phyloP scores from a whole-genome alignment of 2,888 invertebrate species.

The Sphecodes monilicornis region DNA sequence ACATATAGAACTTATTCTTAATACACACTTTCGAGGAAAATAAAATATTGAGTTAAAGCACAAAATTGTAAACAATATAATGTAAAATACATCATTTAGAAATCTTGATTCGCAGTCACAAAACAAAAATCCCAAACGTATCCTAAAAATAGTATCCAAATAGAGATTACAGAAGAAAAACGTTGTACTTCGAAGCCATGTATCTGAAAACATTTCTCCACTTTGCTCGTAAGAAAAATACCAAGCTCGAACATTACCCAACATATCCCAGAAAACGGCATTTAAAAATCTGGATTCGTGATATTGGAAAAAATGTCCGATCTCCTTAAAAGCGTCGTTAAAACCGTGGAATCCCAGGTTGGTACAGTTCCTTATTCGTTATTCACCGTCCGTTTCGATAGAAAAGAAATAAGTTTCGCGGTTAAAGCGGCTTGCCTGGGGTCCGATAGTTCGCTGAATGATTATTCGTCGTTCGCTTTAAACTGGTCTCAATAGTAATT shows the following conservation, averaged over 20 bases:
- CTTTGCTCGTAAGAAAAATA: not conserved
- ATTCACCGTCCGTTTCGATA: not conserved
- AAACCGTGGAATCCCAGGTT: not conserved
- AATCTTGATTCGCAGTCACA: no score
- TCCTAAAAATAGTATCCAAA: not conserved
- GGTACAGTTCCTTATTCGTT: constrained; percentile 13
- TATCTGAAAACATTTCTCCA: not conserved
- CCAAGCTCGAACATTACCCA: not conserved
- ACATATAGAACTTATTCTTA: no score
- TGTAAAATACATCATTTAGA: no score
- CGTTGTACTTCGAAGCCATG: not conserved
- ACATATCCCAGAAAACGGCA: not conserved
- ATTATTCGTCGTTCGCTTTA: constrained; percentile 5
- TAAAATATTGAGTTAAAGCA: no score
- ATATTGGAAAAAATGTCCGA: not conserved
- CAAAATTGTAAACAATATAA: no score
- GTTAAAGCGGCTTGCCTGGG: not conserved
- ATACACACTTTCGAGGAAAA: no score
- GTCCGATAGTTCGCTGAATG: not conserved
- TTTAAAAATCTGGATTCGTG: not conserved
- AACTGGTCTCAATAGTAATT: constrained; percentile 30
- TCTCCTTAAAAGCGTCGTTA: not conserved
- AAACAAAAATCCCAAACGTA: no score
- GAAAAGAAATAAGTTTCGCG: not conserved
- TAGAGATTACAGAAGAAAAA: not conserved